Base-by-base conservation (phyloP, 2,113 vertebrate genomes). In the Merops nubicus region DNA sequence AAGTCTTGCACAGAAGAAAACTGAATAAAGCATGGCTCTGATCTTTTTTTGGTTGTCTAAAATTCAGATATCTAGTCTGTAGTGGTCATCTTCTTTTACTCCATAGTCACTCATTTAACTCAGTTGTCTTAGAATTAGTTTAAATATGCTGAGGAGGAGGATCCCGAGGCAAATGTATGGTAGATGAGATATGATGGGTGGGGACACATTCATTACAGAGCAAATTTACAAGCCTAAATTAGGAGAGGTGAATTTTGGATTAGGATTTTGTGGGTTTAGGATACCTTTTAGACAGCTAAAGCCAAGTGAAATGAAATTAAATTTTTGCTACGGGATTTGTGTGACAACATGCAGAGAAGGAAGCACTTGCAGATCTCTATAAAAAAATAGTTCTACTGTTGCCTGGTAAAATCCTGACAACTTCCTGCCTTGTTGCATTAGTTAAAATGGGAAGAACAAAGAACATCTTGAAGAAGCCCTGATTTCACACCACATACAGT, bases 371-470 rank as follows among this genome's bases (percentile, higher is more conserved):
- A 7, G 38, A 76, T 57, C 51, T 57, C 53, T 60, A 20, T 56
- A 9, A 89, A 86, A 93, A 63, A 56, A 16, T 2, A 42, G 72
- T 62, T 68, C 29, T 57, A 21, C 59, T 68, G 51, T 88, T 78
- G 62, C 51, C 60, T 81, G 48, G 60, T 43, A 88, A 93, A 94
- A 94, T 73, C 50, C 75, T 88, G 85, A 83, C 79, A 81, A 67
- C 63, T 19, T 31, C 38, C 38, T 91, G 73, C 64, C 43, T 93
- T 70, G 40, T 31, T 9, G 5, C 23, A 23, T 88, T 81, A 86
- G 36, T 56, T 70, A 60, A 63, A 88, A 68, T 36, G 53, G 63
- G 72, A 89, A 91, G 76, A 84, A 91, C 68, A 88, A 93, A 92
- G 60, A 77, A 75, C 17, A 45, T 42, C 56, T 75, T 67, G 73